Conservation (phyloP, 2,113 vertebrate species). For the Glareola pratincola region DNA sequence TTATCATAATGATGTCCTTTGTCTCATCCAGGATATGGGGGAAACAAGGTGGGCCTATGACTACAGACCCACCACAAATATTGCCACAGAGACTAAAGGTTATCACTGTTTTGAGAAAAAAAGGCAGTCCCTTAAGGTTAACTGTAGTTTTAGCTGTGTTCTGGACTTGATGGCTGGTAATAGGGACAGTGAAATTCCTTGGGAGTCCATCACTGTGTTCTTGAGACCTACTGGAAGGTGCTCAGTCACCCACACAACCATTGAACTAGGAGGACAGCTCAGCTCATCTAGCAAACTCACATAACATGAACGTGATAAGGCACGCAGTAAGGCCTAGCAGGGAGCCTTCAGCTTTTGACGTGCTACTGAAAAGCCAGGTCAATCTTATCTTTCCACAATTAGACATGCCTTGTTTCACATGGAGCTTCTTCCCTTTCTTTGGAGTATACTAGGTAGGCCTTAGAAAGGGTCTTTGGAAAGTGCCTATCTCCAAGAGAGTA, state of each 20-base stretch:
- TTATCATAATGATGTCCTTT: neutral
- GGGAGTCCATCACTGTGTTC: neutral
- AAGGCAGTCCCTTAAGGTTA: neutral
- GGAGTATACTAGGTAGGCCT: neutral
- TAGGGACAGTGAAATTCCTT: neutral
- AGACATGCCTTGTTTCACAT: neutral
- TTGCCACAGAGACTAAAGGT: neutral
- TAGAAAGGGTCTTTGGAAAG: neutral
- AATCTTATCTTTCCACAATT: neutral
- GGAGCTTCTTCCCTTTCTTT: neutral
- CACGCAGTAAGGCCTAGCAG: neutral
- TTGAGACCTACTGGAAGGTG: neutral
- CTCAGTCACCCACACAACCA: neutral
- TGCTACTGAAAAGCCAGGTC: neutral
- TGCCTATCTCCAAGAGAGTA: neutral
- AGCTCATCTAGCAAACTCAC: neutral
- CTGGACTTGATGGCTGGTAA: neutral
- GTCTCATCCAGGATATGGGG: neutral
- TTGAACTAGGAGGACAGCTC: neutral
- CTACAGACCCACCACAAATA: neutral
- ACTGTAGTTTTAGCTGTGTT: neutral
- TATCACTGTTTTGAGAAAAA: neutral
- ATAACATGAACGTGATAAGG: accelerated
- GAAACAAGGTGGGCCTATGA: neutral
- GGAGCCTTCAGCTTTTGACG: neutral